Conservation (phyloP, 2,888 invertebrate genomes). For the Tinea trinotella region DNA sequence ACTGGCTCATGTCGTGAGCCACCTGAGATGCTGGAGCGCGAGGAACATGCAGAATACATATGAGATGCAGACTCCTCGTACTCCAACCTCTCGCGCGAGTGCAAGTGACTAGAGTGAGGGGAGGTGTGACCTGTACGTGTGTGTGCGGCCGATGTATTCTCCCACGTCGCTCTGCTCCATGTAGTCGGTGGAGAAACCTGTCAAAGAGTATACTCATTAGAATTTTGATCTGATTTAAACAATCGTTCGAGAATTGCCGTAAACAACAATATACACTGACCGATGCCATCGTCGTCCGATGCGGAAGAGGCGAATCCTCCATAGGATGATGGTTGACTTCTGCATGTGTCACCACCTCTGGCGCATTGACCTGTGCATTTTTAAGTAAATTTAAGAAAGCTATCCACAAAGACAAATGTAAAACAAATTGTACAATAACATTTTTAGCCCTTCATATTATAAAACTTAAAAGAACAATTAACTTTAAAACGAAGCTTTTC, state of each 20-base stretch:
- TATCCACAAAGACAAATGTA: too few species aligned
- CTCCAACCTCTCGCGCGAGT: slow-evolving; percentile 49
- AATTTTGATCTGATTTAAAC: too few species aligned
- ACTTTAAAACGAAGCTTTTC: too few species aligned
- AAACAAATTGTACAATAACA: too few species aligned
- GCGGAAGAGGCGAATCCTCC: slow-evolving; percentile 73
- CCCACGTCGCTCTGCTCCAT: slow-evolving; percentile 60
- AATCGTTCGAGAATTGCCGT: too few species aligned
- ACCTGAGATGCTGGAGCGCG: slow-evolving; percentile 36
- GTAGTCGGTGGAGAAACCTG: slow-evolving; percentile 69
- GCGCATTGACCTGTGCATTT: slow-evolving; percentile 22
- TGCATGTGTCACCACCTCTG: slow-evolving; percentile 68
- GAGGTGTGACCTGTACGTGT: slow-evolving; percentile 32
- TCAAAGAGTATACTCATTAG: not conserved
- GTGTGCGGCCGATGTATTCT: slow-evolving; percentile 46
- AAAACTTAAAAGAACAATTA: not conserved
- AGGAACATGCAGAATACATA: slow-evolving; percentile 68
- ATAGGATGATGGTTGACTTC: slow-evolving; percentile 73
- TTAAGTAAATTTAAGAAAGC: not conserved
- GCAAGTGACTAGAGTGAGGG: slow-evolving; percentile 23
- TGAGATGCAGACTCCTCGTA: slow-evolving; percentile 71
- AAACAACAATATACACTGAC: slow-evolving; percentile 42
- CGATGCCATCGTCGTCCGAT: slow-evolving; percentile 72
- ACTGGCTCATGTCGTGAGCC: too few species aligned
- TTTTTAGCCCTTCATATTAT: too few species aligned